phyloP scores from a whole-genome alignment of 2,888 invertebrate species.

The Microctonus hyperodae region DNA sequence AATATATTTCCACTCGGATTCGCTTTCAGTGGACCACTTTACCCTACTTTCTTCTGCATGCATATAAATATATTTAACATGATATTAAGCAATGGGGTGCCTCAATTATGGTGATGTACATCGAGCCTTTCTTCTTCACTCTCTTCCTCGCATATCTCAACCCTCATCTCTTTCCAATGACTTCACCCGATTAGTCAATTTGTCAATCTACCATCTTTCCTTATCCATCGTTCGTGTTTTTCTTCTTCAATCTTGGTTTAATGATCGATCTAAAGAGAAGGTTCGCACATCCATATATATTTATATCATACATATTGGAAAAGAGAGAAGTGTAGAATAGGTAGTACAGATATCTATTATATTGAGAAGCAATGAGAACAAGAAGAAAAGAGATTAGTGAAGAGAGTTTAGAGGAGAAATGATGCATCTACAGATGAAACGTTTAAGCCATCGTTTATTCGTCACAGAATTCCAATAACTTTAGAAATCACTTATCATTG shows the following conservation, averaged over 20 bases:
- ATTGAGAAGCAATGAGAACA: too few relatives aligned
- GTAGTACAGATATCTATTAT: constrained; percentile 22
- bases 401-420: not conserved
- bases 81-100: not conserved
- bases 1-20: too few relatives aligned
- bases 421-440: constrained; percentile 28
- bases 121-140: too few relatives aligned
- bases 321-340: constrained; percentile 29
- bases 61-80: too few relatives aligned
- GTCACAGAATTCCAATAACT: constrained; percentile 32
- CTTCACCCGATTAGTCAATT: constrained; percentile 45
- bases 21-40: too few relatives aligned
- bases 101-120: not conserved
- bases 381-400: constrained; percentile 15
- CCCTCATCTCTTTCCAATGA: constrained; percentile 40
- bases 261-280: constrained; percentile 40
- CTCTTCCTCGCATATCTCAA: constrained; percentile 13
- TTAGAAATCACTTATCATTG: constrained; percentile 31
- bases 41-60: too few relatives aligned
- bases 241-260: constrained; percentile 32
- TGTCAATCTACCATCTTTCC: constrained; percentile 38
- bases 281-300: too few relatives aligned
- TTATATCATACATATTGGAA: constrained; percentile 15
- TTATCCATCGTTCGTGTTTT: constrained; percentile 30
- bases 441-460: constrained; percentile 17